Percentiles rank a stretch among this genome's conserved stretches.
phyloP scores from a whole-genome alignment of 1,140 invertebrate genomes.

The Scaptomyza pallida region DNA sequence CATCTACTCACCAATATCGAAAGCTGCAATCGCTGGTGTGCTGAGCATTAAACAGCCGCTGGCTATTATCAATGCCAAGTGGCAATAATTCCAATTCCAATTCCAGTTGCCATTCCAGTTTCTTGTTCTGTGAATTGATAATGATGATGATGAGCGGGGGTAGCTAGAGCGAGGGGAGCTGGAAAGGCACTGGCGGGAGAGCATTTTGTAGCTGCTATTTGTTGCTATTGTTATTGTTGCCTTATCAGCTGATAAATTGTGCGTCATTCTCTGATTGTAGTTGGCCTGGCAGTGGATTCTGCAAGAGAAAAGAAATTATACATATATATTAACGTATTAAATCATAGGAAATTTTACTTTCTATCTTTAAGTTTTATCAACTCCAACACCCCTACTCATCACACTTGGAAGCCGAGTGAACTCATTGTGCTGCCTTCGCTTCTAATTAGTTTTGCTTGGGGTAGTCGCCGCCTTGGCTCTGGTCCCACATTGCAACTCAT shows the following conservation, averaged over 20 bases:
- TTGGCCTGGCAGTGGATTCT: constrained; percentile 62
- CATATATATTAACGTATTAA: too few species aligned
- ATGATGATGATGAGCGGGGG: constrained; percentile 25
- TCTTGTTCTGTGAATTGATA: constrained; percentile 19
- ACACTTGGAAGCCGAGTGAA: background rate
- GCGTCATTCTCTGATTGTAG: constrained; percentile 43
- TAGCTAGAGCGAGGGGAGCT: constrained; percentile 19
- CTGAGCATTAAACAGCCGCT: constrained; percentile 68
- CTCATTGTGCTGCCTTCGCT: constrained; percentile 32
- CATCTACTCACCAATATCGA: constrained; percentile 77
- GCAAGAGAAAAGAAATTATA: too few species aligned
- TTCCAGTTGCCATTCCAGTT: constrained; percentile 20
- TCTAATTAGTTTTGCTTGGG: constrained; percentile 72
- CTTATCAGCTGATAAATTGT: constrained; percentile 29
- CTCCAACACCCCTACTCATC: constrained; percentile 32
- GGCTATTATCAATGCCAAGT: constrained; percentile 68
- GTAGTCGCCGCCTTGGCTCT: constrained; percentile 23
- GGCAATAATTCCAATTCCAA: constrained; percentile 59
- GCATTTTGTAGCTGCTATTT: constrained; percentile 48
- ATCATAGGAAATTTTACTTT: background rate
- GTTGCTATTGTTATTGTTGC: constrained; percentile 11
- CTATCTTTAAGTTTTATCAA: constrained; percentile 1
- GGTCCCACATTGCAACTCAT: constrained; percentile 57
- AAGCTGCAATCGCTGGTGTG: constrained; percentile 58
- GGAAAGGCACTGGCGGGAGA: constrained; percentile 84